Conservation (phyloP, 1,140 invertebrate species). For the Papilio glaucus region DNA sequence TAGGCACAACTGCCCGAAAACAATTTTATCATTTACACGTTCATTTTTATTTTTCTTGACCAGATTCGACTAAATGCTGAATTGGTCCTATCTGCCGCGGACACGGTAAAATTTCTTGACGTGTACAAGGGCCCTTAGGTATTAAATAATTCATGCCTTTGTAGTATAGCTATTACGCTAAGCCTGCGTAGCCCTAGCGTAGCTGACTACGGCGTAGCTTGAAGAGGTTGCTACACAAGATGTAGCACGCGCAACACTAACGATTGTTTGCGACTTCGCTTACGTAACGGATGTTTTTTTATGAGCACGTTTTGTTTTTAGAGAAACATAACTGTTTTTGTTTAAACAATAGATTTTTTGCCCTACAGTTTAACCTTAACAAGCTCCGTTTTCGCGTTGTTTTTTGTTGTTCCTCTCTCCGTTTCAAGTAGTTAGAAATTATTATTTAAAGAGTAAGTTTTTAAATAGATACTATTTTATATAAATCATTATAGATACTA, state of each 20-base stretch:
- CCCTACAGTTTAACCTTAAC: slow-evolving; percentile 11
- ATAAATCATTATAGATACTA: no score
- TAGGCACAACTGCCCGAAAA: no score
- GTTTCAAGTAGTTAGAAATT: not conserved
- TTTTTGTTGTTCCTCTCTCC: not conserved
- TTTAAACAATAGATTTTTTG: slow-evolving; percentile 14
- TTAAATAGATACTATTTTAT: no score
- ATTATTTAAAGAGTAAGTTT: not conserved
- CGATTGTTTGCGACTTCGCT: slow-evolving; percentile 37
- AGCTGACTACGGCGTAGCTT: slow-evolving; percentile 8
- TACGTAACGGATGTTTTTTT: slow-evolving; percentile 26
- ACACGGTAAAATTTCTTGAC: no score
- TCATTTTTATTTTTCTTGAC: no score
- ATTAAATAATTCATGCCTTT: slow-evolving; percentile 27
- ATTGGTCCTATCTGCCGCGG: no score
- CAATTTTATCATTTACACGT: no score
- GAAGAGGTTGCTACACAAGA: slow-evolving; percentile 3
- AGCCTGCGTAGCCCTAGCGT: not conserved
- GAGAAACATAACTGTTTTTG: slow-evolving; percentile 9
- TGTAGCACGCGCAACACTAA: slow-evolving; percentile 32
- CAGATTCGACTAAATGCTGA: no score
- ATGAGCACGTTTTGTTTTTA: slow-evolving; percentile 28
- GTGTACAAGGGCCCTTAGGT: no score
- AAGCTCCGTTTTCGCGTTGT: slow-evolving; percentile 2
- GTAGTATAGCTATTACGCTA: not conserved